Base-by-base conservation (phyloP, 2,797 vertebrate genomes). In the Florisuga fusca region DNA sequence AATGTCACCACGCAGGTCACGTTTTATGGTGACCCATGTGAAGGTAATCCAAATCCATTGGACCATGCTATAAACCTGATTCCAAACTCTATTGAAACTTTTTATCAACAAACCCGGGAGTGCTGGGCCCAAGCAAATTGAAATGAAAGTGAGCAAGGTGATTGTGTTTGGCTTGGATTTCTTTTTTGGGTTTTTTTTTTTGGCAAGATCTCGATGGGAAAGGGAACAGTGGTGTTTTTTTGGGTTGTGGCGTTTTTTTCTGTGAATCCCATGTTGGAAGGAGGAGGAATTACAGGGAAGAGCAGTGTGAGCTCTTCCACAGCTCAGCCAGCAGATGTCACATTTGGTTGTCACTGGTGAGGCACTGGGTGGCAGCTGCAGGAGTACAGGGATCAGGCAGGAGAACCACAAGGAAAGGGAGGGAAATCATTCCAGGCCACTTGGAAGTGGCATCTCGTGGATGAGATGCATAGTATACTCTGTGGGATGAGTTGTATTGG, bases 311-410 rank as follows among this genome's bases (percentile, higher is more conserved):
- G 95, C 82, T 89, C 33, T 90, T 97, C 66, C 76, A 3, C 2
- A 12, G 25, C 91, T 91, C 84, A 90, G 69, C 95, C 97, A 97
- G 94, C 81, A 97, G 97, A 87, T 95, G 95, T 97, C 97, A 95
- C 25, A 2, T 95, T 95, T 93, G 91, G 62, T 85, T 90, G 38
- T 80, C 12, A 36, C 72, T 94, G 73, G 54, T 10, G 46, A 83
- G 20, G 12, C 26, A 12, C 8, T 26, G 18, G 55, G 29, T 62
- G 8, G 5, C 12, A 10, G 3, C 4, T 53, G 50, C 26, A 15
- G 50, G 10, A 26, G 34, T 6, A 17, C 21, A 5, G 18, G 36
- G 38, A 41, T 4, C 0, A 5, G 6, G 45, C 8, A 0, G 64
- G 45, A 50, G 21, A 84, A 15, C 18, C 8, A 0, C 19, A 1